Percentiles rank a stretch among this genome's conserved stretches.
Evolutionary conservation across 1,140 invertebrate genomes (phyloP).

Genomic region (Cotesia vestalis): DNA sequence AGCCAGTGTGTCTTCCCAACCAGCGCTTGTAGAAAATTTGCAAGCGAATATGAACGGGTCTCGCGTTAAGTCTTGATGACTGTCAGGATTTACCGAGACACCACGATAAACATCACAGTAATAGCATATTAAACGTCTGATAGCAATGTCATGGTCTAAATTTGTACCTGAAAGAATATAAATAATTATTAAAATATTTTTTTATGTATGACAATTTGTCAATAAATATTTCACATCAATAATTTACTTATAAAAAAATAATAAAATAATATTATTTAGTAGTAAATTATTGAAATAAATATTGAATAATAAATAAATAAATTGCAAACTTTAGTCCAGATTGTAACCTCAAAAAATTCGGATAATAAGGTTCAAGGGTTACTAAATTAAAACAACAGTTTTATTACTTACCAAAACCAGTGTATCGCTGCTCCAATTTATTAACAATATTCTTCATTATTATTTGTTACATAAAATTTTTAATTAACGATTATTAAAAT

Average conservation of each 20-base stretch:
- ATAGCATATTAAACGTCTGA: constrained; percentile 57
- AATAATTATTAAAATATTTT: constrained; percentile 1
- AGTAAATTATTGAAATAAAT: not conserved
- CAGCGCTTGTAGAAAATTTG: constrained; percentile 61
- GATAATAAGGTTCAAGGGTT: not conserved
- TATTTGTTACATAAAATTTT: constrained; percentile 40
- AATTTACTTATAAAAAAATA: not conserved
- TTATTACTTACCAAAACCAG: constrained; percentile 50
- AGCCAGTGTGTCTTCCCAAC: constrained; percentile 76
- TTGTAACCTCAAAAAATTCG: not conserved
- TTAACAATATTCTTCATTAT: constrained; percentile 55
- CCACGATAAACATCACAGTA: constrained; percentile 55
- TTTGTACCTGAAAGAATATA: constrained; percentile 44
- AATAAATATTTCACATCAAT: not conserved
- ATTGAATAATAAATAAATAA: not conserved
- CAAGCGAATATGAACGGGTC: constrained; percentile 62
- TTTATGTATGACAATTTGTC: not conserved
- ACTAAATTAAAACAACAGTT: not conserved
- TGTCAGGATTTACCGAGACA: constrained; percentile 53
- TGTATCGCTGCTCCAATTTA: constrained; percentile 50
- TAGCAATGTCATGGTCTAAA: constrained; percentile 54
- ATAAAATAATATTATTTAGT: not conserved
- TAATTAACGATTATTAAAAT: constrained; percentile 9
- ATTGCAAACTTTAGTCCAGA: not conserved
- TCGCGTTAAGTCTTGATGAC: constrained; percentile 45